Conservation (phyloP, 2,888 invertebrate species). For the Cordilura impudica region DNA sequence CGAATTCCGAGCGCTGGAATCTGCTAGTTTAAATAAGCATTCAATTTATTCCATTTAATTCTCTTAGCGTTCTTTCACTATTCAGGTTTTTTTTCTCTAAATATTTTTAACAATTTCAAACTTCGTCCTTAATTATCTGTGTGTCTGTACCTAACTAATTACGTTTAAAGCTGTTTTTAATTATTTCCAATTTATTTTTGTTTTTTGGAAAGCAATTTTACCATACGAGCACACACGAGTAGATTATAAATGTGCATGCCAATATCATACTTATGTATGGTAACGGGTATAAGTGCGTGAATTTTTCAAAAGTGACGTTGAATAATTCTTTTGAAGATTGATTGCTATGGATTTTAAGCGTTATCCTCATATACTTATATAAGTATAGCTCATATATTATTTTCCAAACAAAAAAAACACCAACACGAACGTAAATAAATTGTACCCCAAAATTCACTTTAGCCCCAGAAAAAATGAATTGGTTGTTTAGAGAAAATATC, state of each 20-base stretch:
- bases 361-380: slow-evolving; percentile 36
- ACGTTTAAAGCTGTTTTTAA: background rate
- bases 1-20: too few species aligned
- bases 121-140: background rate
- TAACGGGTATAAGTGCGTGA: background rate
- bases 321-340: slow-evolving; percentile 28
- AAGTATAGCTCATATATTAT: slow-evolving; percentile 29
- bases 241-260: background rate
- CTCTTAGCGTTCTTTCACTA: too few species aligned
- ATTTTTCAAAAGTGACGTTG: background rate
- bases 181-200: background rate
- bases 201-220: background rate
- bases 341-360: slow-evolving; percentile 23
- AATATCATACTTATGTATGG: too few species aligned
- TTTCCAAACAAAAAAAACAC: slow-evolving; percentile 14
- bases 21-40: too few species aligned
- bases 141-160: background rate
- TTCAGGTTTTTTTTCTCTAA: background rate
- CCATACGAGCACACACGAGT: too few species aligned
- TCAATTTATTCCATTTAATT: too few species aligned
- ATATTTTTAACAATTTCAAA: slow-evolving; percentile 1
- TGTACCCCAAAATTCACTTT: too few species aligned
- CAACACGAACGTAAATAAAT: background rate
- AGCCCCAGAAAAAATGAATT: background rate
- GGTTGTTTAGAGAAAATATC: background rate